Conservation (phyloP, 2,888 invertebrate genomes). For the Aleiodes testaceus region DNA sequence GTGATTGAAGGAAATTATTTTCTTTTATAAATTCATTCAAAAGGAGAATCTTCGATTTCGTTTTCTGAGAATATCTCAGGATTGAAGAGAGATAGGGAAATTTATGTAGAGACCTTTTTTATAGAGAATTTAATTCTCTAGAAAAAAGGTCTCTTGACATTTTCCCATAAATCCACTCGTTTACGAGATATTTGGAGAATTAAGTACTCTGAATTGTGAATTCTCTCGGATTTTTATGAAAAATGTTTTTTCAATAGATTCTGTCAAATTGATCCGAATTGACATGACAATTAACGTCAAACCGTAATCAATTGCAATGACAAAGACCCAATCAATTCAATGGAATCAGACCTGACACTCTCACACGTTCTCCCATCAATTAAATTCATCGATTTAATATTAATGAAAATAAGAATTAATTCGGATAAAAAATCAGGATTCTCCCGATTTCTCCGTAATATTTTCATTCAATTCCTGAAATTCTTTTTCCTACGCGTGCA, state of each 20-base stretch:
- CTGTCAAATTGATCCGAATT: neutral
- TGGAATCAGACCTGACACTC: neutral
- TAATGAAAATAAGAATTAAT: neutral
- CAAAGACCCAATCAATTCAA: constrained; percentile 25
- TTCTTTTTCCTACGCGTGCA: neutral
- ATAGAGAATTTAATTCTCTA: too few species aligned
- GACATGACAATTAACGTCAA: neutral
- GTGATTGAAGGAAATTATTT: too few species aligned
- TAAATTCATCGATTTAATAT: constrained; percentile 3
- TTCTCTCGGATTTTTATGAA: too few species aligned
- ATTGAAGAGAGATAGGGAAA: too few species aligned
- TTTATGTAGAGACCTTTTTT: too few species aligned
- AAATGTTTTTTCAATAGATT: too few species aligned
- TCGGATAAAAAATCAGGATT: neutral
- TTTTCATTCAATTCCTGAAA: neutral
- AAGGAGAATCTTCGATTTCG: too few species aligned
- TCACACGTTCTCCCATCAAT: neutral
- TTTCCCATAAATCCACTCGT: too few species aligned
- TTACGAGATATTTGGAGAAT: too few species aligned
- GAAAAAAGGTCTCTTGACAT: too few species aligned
- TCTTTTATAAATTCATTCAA: too few species aligned
- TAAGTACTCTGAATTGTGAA: too few species aligned
- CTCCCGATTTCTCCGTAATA: neutral
- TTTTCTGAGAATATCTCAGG: neutral
- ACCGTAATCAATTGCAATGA: constrained; percentile 1